Conservation (phyloP, 1,140 invertebrate species). For the Battus philenor region DNA sequence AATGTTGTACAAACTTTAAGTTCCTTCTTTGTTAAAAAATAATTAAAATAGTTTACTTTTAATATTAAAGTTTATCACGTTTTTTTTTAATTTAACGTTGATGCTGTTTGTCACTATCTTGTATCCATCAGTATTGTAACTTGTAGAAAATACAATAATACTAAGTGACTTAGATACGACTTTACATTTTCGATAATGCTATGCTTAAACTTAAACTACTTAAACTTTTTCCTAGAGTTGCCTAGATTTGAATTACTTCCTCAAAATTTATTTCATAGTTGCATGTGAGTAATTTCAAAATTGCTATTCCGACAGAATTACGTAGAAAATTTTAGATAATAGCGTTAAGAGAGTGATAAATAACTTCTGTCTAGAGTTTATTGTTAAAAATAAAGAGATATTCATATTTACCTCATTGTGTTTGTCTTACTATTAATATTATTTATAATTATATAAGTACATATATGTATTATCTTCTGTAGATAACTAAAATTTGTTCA, state of each 20-base stretch:
- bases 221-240: too few relatives aligned
- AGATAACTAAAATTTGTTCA: constrained; percentile 6
- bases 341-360: constrained; percentile 41
- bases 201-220: too few relatives aligned
- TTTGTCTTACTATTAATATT: constrained; percentile 30
- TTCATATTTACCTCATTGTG: constrained; percentile 54
- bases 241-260: too few relatives aligned
- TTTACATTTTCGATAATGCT: too few relatives aligned
- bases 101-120: too few relatives aligned
- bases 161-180: too few relatives aligned
- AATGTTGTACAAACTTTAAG: constrained; percentile 1
- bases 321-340: constrained; percentile 41
- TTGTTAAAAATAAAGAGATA: constrained; percentile 68
- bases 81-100: too few relatives aligned
- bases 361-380: constrained; percentile 67
- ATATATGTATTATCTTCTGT: constrained; percentile 15
- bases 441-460: neutral
- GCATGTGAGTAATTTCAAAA: constrained; percentile 25
- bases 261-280: too few relatives aligned
- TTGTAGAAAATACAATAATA: too few relatives aligned
- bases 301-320: constrained; percentile 33
- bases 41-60: too few relatives aligned
- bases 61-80: too few relatives aligned
- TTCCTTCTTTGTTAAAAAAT: neutral
- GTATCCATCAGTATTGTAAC: too few relatives aligned